phyloP scores from a whole-genome alignment of 2,888 invertebrate species.

The Amblyteles armatorius region DNA sequence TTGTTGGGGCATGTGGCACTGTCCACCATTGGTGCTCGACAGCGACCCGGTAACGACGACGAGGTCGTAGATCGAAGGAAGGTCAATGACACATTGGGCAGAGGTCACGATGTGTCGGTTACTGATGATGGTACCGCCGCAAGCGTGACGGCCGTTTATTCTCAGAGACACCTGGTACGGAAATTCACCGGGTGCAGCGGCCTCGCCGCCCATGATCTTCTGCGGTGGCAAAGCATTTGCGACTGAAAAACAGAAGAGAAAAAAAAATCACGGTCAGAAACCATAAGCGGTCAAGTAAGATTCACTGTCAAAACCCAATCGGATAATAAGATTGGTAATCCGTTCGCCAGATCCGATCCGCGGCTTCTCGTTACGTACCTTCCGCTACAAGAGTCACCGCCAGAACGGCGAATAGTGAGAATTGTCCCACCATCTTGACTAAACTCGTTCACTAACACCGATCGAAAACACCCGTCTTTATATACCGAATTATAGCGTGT shows the following conservation, averaged over 20 bases:
- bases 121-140: background rate
- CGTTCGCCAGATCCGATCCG: background rate
- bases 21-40: background rate
- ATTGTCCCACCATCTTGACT: constrained; percentile 29
- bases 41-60: background rate
- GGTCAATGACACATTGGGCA: background rate
- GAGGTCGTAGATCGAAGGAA: background rate
- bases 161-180: background rate
- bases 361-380: constrained; percentile 13
- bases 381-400: constrained; percentile 9
- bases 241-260: no score
- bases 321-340: background rate
- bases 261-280: no score
- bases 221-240: background rate
- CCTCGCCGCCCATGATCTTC: no score
- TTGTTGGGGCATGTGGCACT: background rate
- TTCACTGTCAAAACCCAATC: background rate
- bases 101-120: background rate
- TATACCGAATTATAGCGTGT: background rate
- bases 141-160: background rate
- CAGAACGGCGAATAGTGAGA: constrained; percentile 23
- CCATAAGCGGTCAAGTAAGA: no score
- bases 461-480: background rate
- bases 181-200: background rate
- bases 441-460: background rate